These are phyloP conservation scores for Iselma pallidipennis DNA, from an alignment of 2,888 invertebrate species.

Conservation along the genomic window DNA sequence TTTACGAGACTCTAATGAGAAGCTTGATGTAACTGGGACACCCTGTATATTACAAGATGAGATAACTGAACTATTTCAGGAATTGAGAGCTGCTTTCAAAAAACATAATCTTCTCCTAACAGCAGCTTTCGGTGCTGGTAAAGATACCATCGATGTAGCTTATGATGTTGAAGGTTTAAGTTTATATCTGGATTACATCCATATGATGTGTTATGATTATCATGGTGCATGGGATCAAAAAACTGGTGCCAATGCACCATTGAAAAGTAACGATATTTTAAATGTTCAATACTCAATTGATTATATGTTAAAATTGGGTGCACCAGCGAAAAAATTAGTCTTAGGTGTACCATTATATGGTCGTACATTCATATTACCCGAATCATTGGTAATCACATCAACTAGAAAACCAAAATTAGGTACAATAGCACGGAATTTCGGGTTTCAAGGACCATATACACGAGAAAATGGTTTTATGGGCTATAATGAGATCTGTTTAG, in stretches of 20 bases:
- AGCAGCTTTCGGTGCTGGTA: conserved; percentile 80
- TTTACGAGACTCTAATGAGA: too few species aligned
- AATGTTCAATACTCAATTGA: conserved; percentile 77
- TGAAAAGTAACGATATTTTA: conserved; percentile 64
- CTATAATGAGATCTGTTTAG: conserved; percentile 81
- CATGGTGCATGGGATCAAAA: conserved; percentile 81
- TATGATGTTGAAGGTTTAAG: conserved; percentile 76
- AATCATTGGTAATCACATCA: conserved; percentile 47
- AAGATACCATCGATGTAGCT: conserved; percentile 72
- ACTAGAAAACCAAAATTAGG: conserved; percentile 58
- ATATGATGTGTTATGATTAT: conserved; percentile 90
- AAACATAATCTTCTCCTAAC: conserved; percentile 72
- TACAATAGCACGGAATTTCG: conserved; percentile 60
- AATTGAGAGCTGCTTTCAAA: conserved; percentile 72
- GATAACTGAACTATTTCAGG: conserved; percentile 63
- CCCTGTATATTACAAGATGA: too few species aligned
- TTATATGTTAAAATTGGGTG: conserved; percentile 74
- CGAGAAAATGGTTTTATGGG: conserved; percentile 83
- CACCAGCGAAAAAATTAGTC: conserved; percentile 75
- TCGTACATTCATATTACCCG: conserved; percentile 69
- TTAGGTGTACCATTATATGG: conserved; percentile 85
- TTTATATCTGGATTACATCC: conserved; percentile 70
- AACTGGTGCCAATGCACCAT: conserved; percentile 79
- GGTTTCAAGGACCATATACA: conserved; percentile 79
- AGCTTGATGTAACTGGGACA: too few species aligned